These are phyloP conservation scores for Diglossa cyanea DNA, from an alignment of 2,797 vertebrate genomes.

Conservation along the genomic window DNA sequence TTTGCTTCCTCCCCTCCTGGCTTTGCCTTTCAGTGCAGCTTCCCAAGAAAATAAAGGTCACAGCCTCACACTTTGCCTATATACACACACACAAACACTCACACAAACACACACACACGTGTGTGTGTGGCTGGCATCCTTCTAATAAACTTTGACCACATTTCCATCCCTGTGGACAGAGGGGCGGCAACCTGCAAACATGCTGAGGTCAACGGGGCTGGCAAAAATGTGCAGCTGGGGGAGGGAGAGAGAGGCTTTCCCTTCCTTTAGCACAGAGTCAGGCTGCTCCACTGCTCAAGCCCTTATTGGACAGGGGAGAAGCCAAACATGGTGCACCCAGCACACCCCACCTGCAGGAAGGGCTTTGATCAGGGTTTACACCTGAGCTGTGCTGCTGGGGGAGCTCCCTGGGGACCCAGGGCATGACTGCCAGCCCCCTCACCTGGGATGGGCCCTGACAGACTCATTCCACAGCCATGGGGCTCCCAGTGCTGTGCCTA, in stretches of 20 bases:
- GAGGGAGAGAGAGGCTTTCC: not conserved
- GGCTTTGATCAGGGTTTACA: not conserved
- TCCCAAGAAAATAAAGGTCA: constrained; percentile 51
- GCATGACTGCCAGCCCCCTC: not conserved
- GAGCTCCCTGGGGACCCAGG: not conserved
- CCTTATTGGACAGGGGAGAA: no score
- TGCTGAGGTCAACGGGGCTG: not conserved
- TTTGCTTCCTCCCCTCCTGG: not conserved
- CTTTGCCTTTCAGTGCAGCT: not conserved
- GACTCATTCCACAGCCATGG: not conserved
- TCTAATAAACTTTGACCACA: constrained; percentile 44
- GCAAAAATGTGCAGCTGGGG: not conserved
- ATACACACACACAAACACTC: not conserved
- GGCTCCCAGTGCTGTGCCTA: not conserved
- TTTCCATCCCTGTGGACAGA: not conserved
- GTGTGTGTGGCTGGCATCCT: not conserved
- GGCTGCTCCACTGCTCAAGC: no score
- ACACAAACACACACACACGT: not conserved
- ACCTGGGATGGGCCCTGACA: not conserved
- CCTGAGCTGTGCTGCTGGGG: not conserved
- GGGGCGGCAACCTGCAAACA: not conserved
- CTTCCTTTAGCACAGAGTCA: not conserved
- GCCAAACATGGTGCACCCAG: no score
- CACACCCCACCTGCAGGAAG: not conserved
- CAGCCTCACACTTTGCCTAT: not conserved